Base-by-base conservation (phyloP, 1,140 invertebrate genomes). In the Sycobia sp. region DNA sequence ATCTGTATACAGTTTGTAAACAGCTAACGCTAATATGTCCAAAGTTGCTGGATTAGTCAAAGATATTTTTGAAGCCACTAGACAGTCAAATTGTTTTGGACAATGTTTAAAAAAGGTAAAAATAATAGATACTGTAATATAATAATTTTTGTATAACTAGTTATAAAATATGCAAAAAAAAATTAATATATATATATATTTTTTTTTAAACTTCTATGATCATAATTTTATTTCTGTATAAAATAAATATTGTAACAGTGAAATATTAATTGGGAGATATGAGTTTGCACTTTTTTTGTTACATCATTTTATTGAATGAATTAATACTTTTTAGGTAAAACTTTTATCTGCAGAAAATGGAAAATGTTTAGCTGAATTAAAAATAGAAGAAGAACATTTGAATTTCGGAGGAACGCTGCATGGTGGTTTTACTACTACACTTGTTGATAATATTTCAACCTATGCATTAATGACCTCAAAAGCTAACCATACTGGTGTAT, bases 401-500 rank as follows among this genome's bases (percentile, higher is more conserved):
- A 97, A 97, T 78, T 69, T 81, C 20, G 81, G 78, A 46, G 92
- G 92, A 0, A 87, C 86, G 1, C 76, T 96, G 4, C 93, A 97
- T 81, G 94, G 94, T 39, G 94, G 93, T 13, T 88, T 92, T 65
- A 92, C 90, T 11, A 88, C 90, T 11, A 90, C 91, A 3, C 71
- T 96, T 14, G 87, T 96, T 10, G 95, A 97, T 80, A 84, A 85
- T 59, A 76, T 96, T 14, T 95, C 94, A 5, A 92, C 92, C 0
- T 87, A 90, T 74, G 93, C 91, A 1, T 70, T 96, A 5, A 86
- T 90, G 71, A 88, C 90, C 0, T 80, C 86, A 62, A 85, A 86
- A 20, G 82, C 78, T 44, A 78, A 85, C 62, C 74, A 78, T 29
- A 81, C 88, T 59, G 90, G 92, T 34, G 90, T 89, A 23, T 92